Base-by-base conservation (phyloP, 2,797 vertebrate genomes). In the Eulemur mongoz region DNA sequence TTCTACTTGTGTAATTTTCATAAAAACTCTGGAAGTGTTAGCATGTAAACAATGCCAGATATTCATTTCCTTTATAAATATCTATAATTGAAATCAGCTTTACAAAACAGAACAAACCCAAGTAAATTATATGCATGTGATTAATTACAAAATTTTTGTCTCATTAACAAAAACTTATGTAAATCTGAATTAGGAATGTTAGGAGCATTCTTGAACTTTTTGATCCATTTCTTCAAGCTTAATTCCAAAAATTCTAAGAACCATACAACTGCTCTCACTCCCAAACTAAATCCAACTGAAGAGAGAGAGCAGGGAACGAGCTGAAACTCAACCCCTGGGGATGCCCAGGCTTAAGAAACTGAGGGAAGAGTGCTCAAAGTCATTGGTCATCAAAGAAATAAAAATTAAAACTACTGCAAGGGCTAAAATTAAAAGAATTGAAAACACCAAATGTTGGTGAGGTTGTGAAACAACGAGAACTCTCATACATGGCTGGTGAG, bases 41-140 rank as follows among this genome's bases (percentile, higher is more conserved):
- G 95, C 96, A 94, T 94, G 95, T 95, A 98, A 97, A 97, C 97
- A 96, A 96, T 90, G 75, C 95, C 91, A 95, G 97, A 98, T 95
- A 96, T 80, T 96, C 95, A 96, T 97, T 97, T 98, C 98, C 97
- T 95, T 97, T 97, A 97, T 97, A 97, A 98, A 97, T 97, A 97
- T 97, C 97, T 97, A 89, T 97, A 97, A 98, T 97, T 97, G 97
- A 98, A 97, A 98, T 98, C 96, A 98, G 96, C 96, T 98, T 98
- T 97, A 95, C 95, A 91, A 98, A 98, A 97, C 92, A 97, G 97
- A 97, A 98, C 89, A 97, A 97, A 97, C 73, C 93, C 97, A 96
- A 98, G 94, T 95, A 97, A 97, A 98, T 97, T 84, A 92, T 94
- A 95, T 52, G 94, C 95, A 95, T 38, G 35, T 95, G 96, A 97